A percentile compares a stretch with the other conserved stretches of the same genome.
Evolutionary conservation across 1,140 invertebrate species (phyloP).

Genomic region (Phocides pigmalion): DNA sequence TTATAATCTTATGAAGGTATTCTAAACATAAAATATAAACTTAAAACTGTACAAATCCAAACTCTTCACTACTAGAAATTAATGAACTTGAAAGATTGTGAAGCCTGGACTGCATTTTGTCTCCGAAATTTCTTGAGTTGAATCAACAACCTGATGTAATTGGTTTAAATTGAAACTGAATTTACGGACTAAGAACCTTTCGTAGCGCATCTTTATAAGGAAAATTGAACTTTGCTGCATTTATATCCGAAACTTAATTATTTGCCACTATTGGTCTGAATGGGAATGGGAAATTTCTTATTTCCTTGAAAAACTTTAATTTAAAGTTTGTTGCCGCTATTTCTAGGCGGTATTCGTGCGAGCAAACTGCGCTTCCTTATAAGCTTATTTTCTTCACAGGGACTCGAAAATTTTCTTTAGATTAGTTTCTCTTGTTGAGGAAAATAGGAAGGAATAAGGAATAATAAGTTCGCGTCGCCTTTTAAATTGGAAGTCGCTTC

Average conservation of each 20-base stretch:
- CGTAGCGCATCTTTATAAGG: not conserved
- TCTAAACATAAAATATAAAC: no score
- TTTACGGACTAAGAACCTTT: not conserved
- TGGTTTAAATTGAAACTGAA: no score
- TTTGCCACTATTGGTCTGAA: conserved; percentile 37
- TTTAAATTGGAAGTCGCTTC: conserved; percentile 71
- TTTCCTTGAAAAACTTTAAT: conserved; percentile 74
- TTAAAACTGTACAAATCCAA: no score
- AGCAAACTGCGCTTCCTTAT: conserved; percentile 80
- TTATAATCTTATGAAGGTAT: no score
- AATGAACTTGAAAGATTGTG: no score
- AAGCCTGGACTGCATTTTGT: no score
- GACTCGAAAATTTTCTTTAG: conserved; percentile 82
- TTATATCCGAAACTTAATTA: conserved; percentile 55
- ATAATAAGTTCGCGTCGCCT: conserved; percentile 74
- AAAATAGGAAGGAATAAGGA: conserved; percentile 75
- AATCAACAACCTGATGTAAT: no score
- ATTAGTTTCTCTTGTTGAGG: conserved; percentile 82
- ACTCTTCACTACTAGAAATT: no score
- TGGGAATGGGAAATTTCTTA: conserved; percentile 61
- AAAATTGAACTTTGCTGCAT: conserved; percentile 8
- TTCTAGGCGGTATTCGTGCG: conserved; percentile 71
- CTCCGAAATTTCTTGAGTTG: no score
- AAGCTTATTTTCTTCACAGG: conserved; percentile 81
- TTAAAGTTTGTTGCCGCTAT: conserved; percentile 78